phyloP scores from a whole-genome alignment of 2,113 vertebrate species.

The Rissa tridactyla region DNA sequence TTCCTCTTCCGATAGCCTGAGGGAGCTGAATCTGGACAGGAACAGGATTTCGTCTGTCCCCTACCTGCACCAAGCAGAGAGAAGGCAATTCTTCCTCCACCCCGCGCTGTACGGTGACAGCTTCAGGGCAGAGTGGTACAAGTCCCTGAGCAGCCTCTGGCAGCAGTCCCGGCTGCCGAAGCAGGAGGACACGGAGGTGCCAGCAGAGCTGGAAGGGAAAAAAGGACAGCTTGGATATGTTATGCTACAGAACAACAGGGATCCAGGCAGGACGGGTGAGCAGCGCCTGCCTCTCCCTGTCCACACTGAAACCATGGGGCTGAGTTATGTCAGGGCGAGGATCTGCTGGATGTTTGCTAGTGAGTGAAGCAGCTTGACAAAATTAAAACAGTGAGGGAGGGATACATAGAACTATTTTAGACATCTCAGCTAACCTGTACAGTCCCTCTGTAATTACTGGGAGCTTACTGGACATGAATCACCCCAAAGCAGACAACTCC shows the following conservation, averaged over 20 bases:
- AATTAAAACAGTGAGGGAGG: not conserved
- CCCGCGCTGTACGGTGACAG: not conserved
- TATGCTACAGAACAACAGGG: not conserved
- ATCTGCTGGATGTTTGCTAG: not conserved
- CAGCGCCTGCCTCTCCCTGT: not conserved
- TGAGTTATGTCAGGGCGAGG: not conserved
- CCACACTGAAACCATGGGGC: fast-evolving
- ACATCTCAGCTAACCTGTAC: not conserved
- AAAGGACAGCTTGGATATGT: not conserved
- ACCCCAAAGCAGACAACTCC: not conserved
- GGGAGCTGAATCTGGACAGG: constrained; percentile 80
- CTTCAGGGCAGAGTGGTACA: not conserved
- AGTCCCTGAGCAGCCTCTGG: not conserved
- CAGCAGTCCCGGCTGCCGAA: fast-evolving
- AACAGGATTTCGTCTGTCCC: constrained; percentile 82
- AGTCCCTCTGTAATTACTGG: not conserved
- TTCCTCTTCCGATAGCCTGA: constrained; percentile 72
- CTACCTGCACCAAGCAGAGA: constrained; percentile 64
- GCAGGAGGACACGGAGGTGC: not conserved
- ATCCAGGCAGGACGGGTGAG: constrained; percentile 54
- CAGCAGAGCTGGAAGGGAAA: not conserved
- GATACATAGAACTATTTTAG: not conserved
- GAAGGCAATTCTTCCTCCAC: not conserved
- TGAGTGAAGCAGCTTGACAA: not conserved
- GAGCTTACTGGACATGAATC: not conserved